A percentile compares a stretch with the other conserved stretches of the same genome.
Conservation (phyloP, 2,797 vertebrate species). For the Sebastes kiyomatsui region DNA sequence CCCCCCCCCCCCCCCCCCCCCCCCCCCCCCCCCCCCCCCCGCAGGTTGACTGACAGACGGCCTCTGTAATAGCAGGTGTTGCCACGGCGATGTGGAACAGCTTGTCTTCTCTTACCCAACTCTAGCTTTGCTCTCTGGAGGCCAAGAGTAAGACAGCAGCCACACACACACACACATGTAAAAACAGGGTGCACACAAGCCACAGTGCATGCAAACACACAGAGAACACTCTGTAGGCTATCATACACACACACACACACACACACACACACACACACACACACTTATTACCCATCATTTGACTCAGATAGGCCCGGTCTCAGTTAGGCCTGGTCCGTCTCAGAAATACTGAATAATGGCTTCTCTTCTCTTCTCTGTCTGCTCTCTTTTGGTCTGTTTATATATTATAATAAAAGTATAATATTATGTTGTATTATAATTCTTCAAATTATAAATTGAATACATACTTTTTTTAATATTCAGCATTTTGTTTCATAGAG, state of each 20-base stretch:
- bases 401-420: neutral
- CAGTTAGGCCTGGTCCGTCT: neutral
- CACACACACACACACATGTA: neutral
- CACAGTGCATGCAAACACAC: neutral
- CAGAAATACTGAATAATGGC: neutral
- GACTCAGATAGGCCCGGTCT: neutral
- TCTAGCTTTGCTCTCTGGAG: conserved; percentile 71
- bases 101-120: conserved; percentile 74
- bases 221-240: neutral
- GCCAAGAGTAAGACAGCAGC: conserved; percentile 65
- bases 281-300: neutral
- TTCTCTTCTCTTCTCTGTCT: neutral
- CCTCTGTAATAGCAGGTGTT: conserved; percentile 80
- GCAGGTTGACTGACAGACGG: conserved; percentile 76
- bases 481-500: neutral
- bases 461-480: neutral
- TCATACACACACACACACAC: neutral
- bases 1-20: no score
- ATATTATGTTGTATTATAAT: neutral
- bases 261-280: neutral
- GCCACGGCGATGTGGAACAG: conserved; percentile 72
- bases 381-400: neutral
- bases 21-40: no score
- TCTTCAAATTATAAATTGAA: neutral
- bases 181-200: neutral